phyloP scores from a whole-genome alignment of 1,140 invertebrate species.

The Papilio aristodemus region DNA sequence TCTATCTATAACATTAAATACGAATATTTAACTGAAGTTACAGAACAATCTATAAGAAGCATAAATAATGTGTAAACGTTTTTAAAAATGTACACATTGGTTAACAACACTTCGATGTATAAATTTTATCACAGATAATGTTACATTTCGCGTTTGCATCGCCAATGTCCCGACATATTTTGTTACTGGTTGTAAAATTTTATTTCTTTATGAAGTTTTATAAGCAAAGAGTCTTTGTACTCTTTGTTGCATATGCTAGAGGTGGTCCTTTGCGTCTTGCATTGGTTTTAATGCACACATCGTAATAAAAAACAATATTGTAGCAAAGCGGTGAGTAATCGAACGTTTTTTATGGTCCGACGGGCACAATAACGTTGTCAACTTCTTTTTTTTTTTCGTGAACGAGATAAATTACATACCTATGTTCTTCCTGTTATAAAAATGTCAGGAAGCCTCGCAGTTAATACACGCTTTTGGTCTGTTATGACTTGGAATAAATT shows the following conservation, averaged over 20 bases:
- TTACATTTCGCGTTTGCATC: slow-evolving; percentile 61
- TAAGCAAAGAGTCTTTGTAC: slow-evolving; percentile 57
- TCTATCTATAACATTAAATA: no score
- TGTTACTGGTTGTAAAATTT: slow-evolving; percentile 71
- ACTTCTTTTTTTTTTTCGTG: slow-evolving; percentile 51
- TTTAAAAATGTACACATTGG: not conserved
- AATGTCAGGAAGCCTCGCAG: slow-evolving; percentile 34
- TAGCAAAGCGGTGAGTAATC: slow-evolving; percentile 64
- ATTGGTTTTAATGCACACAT: slow-evolving; percentile 50
- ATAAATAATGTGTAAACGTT: slow-evolving; percentile 41
- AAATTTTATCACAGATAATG: slow-evolving; percentile 61
- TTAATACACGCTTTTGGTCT: slow-evolving; percentile 32
- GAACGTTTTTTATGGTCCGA: slow-evolving; percentile 54
- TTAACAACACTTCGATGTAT: slow-evolving; percentile 35
- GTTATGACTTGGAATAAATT: slow-evolving; percentile 40
- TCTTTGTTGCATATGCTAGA: slow-evolving; percentile 63
- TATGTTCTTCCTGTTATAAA: slow-evolving; percentile 54
- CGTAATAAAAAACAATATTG: slow-evolving; percentile 64
- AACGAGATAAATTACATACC: slow-evolving; percentile 49
- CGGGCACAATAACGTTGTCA: slow-evolving; percentile 49
- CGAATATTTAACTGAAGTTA: not conserved
- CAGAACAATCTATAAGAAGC: not conserved
- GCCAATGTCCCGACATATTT: slow-evolving; percentile 57
- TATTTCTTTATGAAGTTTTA: slow-evolving; percentile 73
- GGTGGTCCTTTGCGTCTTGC: slow-evolving; percentile 57